phyloP scores from a whole-genome alignment of 2,888 invertebrate genomes.

The Lissocephala sabroskyi region DNA sequence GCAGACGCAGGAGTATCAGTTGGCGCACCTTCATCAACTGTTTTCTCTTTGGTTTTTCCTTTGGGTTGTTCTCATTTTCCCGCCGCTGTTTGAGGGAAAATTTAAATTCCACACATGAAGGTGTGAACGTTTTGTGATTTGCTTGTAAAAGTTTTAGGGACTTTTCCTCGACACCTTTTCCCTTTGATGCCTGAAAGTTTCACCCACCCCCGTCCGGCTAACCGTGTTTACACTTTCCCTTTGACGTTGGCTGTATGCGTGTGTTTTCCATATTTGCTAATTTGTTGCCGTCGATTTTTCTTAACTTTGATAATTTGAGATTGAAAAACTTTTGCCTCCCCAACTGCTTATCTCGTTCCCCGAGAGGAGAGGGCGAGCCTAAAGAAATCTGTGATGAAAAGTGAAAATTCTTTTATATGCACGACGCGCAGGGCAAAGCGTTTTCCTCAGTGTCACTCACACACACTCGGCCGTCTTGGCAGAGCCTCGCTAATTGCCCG shows the following conservation, averaged over 20 bases:
- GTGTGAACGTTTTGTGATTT: slow-evolving; percentile 40
- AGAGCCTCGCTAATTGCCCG: slow-evolving; percentile 25
- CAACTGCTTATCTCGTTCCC: not conserved
- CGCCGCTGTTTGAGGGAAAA: slow-evolving; percentile 14
- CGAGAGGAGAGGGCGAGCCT: no score
- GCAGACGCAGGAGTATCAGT: not conserved
- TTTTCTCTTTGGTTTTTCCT: not conserved
- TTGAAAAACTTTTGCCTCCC: slow-evolving; percentile 40
- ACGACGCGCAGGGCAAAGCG: not conserved
- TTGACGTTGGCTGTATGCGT: slow-evolving; percentile 2
- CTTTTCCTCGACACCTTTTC: slow-evolving; percentile 11
- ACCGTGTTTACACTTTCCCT: slow-evolving; percentile 26
- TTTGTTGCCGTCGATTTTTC: slow-evolving; percentile 38
- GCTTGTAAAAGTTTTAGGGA: slow-evolving; percentile 8
- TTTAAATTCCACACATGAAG: slow-evolving; percentile 59
- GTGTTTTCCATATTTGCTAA: slow-evolving; percentile 29
- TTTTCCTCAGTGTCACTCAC: no score
- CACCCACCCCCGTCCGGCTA: no score
- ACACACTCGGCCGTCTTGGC: no score
- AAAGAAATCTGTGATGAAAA: slow-evolving; percentile 21
- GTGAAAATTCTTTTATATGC: slow-evolving; percentile 10
- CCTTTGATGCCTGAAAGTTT: not conserved
- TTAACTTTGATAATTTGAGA: slow-evolving; percentile 57
- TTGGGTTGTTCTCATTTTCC: not conserved
- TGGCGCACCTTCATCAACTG: not conserved